A percentile compares a stretch with the other conserved stretches of the same genome.
Conservation (phyloP, 2,888 invertebrate genomes). For the Cataglyphis cursor region DNA sequence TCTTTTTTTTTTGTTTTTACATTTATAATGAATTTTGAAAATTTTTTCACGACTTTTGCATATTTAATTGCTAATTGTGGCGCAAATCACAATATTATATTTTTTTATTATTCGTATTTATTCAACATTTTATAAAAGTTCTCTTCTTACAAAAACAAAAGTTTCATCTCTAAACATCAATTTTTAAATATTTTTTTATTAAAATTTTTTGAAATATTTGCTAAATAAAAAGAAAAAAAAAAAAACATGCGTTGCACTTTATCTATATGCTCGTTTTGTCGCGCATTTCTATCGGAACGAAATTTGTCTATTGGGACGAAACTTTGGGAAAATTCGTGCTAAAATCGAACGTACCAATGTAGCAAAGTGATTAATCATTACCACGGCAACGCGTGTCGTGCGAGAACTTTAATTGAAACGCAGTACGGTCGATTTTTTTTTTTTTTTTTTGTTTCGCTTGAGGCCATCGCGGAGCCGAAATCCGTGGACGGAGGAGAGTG, state of each 20-base stretch:
- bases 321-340: conserved; percentile 5
- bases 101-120: not conserved
- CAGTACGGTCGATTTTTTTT: conserved; percentile 60
- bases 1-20: not conserved
- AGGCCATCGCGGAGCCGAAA: conserved; percentile 30
- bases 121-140: not conserved
- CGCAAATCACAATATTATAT: not conserved
- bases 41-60: not conserved
- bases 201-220: not conserved
- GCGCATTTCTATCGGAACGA: not conserved
- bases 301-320: conserved; percentile 13
- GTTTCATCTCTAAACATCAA: not conserved
- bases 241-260: not conserved
- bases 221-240: not conserved
- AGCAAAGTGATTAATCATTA: conserved; percentile 44
- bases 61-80: not conserved
- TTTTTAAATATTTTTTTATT: not conserved
- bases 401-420: conserved; percentile 70
- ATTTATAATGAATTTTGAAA: not conserved
- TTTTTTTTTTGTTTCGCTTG: conserved; percentile 63
- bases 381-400: conserved; percentile 18
- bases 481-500: conserved; percentile 46
- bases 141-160: not conserved
- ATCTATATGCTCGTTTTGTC: not conserved
- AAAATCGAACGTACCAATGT: conserved; percentile 26